Evolutionary conservation across 2,888 invertebrate species (phyloP).

Genomic region (Stomorhina lunata): DNA sequence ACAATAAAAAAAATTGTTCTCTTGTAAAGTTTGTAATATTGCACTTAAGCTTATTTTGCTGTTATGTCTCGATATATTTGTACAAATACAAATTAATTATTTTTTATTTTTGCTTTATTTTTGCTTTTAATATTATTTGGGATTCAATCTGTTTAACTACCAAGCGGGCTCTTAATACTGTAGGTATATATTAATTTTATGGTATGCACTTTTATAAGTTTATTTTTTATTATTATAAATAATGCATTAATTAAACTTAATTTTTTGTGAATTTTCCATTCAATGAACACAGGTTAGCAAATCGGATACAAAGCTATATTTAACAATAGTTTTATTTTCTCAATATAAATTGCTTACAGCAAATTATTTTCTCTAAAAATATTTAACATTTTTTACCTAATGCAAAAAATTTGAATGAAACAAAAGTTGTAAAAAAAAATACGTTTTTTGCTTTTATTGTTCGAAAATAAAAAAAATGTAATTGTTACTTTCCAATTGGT

Average conservation of each 20-base stretch:
- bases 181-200: background rate
- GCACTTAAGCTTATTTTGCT: too few species aligned
- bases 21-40: too few species aligned
- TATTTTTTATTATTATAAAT: background rate
- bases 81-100: background rate
- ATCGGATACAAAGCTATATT: background rate
- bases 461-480: background rate
- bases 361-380: constrained; percentile 6
- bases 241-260: background rate
- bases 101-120: background rate
- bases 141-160: background rate
- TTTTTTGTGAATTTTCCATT: constrained; percentile 1
- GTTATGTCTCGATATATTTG: too few species aligned
- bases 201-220: background rate
- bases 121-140: background rate
- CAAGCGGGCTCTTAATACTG: background rate
- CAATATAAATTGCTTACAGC: background rate
- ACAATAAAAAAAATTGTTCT: too few species aligned
- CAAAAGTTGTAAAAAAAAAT: too few species aligned
- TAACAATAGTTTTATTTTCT: constrained; percentile 1
- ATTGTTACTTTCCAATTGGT: background rate
- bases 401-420: too few species aligned
- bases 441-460: background rate
- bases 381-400: background rate
- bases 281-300: constrained; percentile 5